Conservation (phyloP, 2,113 vertebrate species). For the Dinomys branickii region DNA sequence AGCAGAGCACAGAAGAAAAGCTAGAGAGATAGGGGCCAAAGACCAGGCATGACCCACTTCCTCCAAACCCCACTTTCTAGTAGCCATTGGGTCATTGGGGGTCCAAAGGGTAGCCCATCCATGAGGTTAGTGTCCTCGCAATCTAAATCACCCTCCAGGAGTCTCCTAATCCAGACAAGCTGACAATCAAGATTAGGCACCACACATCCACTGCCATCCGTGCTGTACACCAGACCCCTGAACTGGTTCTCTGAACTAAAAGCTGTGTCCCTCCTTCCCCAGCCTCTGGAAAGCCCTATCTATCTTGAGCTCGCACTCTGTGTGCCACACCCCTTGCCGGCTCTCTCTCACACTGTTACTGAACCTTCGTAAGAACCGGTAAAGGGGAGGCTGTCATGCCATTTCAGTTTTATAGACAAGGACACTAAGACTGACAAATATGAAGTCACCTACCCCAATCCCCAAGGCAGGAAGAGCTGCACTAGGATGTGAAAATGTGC, state of each 20-base stretch:
- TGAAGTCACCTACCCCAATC: neutral
- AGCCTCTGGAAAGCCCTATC: neutral
- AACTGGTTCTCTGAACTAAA: neutral
- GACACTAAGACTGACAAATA: neutral
- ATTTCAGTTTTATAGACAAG: neutral
- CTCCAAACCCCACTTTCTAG: neutral
- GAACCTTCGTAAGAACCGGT: neutral
- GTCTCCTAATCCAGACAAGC: neutral
- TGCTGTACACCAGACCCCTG: neutral
- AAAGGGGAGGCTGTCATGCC: neutral
- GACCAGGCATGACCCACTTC: neutral
- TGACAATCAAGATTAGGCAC: neutral
- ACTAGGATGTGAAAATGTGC: neutral
- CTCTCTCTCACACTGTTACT: neutral
- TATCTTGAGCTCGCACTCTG: neutral
- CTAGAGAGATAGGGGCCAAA: neutral
- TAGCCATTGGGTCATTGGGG: neutral
- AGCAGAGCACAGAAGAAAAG: neutral
- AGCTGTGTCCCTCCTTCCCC: neutral
- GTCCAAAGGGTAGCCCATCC: neutral
- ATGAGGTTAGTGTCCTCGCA: neutral
- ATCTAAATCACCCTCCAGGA: neutral
- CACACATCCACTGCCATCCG: neutral
- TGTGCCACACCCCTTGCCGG: fast-evolving
- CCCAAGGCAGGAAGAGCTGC: neutral